These are phyloP conservation scores for Perdita meconis DNA, from an alignment of 2,888 invertebrate genomes.

Conservation along the genomic window DNA sequence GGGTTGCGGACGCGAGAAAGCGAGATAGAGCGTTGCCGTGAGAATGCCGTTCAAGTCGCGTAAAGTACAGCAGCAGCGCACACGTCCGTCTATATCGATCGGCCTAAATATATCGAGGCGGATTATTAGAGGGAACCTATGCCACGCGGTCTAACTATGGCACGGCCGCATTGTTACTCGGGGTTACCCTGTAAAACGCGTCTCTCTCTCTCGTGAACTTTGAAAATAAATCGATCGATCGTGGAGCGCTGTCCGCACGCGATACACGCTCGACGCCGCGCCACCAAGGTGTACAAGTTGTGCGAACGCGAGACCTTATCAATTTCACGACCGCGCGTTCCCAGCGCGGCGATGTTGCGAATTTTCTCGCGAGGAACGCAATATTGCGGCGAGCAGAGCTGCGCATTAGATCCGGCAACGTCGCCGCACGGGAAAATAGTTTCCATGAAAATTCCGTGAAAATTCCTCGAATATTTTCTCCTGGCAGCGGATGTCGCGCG, in stretches of 20 bases:
- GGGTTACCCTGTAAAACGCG: conserved; percentile 60
- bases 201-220: conserved; percentile 50
- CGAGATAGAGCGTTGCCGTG: background rate
- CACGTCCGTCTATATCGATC: conserved; percentile 78
- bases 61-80: conserved; percentile 49
- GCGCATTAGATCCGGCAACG: too few relatives aligned
- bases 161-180: conserved; percentile 72
- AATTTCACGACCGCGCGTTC: too few relatives aligned
- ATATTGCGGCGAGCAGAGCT: too few relatives aligned
- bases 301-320: too few relatives aligned
- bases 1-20: background rate
- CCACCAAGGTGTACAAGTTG: too few relatives aligned
- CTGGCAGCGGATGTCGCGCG: background rate
- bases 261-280: background rate
- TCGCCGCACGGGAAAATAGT: too few relatives aligned
- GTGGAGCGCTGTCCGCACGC: conserved; percentile 1
- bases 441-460: too few relatives aligned
- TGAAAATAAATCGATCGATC: conserved; percentile 51
- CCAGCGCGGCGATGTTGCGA: too few relatives aligned
- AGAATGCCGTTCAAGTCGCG: conserved; percentile 54
- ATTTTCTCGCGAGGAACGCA: too few relatives aligned
- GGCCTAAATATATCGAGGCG: conserved; percentile 82
- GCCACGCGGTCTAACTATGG: conserved; percentile 63
- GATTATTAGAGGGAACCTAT: conserved; percentile 76
- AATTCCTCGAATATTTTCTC: too few relatives aligned